These are phyloP conservation scores for Panonychus citri DNA, from an alignment of 1,140 invertebrate species.

Conservation along the genomic window DNA sequence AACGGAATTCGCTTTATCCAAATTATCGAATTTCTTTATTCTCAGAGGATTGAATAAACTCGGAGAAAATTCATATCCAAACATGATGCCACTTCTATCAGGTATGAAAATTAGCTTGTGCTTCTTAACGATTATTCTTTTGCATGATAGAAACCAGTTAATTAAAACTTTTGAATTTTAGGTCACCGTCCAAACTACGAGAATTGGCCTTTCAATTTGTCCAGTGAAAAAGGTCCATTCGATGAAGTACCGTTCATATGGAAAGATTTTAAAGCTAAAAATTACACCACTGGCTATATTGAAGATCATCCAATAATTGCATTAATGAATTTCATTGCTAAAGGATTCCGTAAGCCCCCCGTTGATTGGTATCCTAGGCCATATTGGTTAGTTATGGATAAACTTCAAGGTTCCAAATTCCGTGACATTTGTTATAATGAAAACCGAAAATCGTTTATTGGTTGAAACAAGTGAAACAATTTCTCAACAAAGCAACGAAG, in stretches of 20 bases:
- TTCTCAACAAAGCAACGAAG: constrained; percentile 14
- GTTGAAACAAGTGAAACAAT: constrained; percentile 15
- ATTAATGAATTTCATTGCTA: constrained; percentile 43
- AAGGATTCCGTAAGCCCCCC: constrained; percentile 45
- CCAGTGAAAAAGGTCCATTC: not conserved
- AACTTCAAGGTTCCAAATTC: constrained; percentile 4
- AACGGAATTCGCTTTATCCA: constrained; percentile 1
- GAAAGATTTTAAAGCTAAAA: constrained; percentile 26
- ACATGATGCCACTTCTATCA: constrained; percentile 16
- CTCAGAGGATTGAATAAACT: constrained; percentile 26
- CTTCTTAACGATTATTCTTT: not conserved
- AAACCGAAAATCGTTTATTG: constrained; percentile 12
- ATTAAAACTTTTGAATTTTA: not conserved
- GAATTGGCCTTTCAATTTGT: not conserved
- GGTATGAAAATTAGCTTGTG: not conserved
- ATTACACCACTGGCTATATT: constrained; percentile 51
- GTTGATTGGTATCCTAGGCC: constrained; percentile 57
- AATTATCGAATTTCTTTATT: not conserved
- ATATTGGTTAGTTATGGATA: constrained; percentile 25
- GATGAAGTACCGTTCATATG: constrained; percentile 16
- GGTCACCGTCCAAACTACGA: not conserved
- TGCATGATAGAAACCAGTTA: not conserved
- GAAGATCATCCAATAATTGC: constrained; percentile 49
- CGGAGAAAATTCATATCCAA: constrained; percentile 25
- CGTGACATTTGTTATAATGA: constrained; percentile 7